Percentiles rank a stretch among this genome's conserved stretches.
These are phyloP conservation scores for Aphidius colemani DNA, from an alignment of 2,888 invertebrate genomes.

Conservation along the genomic window DNA sequence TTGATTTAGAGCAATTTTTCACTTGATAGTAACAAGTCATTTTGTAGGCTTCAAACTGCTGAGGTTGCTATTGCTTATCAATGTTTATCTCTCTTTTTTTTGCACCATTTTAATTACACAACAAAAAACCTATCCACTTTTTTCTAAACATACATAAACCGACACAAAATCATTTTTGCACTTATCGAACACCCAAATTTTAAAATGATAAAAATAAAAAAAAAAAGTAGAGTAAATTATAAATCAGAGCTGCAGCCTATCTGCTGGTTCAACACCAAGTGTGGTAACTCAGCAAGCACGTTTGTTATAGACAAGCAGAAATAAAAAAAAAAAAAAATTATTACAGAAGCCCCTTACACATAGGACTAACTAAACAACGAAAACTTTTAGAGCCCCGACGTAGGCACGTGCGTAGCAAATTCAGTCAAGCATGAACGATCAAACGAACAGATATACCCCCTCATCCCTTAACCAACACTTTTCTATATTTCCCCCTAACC, in stretches of 20 bases:
- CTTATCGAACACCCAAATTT: not conserved
- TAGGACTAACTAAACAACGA: constrained; percentile 5
- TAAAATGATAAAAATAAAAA: not conserved
- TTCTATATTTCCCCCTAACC: too few species aligned
- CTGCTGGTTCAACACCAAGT: constrained; percentile 25
- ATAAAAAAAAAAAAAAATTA: too few species aligned
- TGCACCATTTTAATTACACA: too few species aligned
- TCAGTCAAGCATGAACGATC: constrained; percentile 8
- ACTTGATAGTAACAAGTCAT: too few species aligned
- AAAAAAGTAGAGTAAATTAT: not conserved
- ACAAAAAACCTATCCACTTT: too few species aligned
- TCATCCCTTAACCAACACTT: not conserved
- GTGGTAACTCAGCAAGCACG: constrained; percentile 10
- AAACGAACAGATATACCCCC: constrained; percentile 12
- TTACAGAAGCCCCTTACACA: constrained; percentile 21
- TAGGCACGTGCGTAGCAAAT: constrained; percentile 28
- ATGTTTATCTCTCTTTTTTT: too few species aligned
- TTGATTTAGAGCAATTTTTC: too few species aligned
- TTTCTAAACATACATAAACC: too few species aligned
- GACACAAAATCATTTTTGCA: too few species aligned
- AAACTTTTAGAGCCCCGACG: constrained; percentile 13
- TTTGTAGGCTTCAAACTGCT: too few species aligned
- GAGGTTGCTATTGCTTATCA: too few species aligned
- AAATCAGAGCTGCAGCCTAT: constrained; percentile 10
- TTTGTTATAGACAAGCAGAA: not conserved